These are phyloP conservation scores for Dendrocincla fuliginosa DNA, from an alignment of 2,797 vertebrate genomes.

Conservation along the genomic window DNA sequence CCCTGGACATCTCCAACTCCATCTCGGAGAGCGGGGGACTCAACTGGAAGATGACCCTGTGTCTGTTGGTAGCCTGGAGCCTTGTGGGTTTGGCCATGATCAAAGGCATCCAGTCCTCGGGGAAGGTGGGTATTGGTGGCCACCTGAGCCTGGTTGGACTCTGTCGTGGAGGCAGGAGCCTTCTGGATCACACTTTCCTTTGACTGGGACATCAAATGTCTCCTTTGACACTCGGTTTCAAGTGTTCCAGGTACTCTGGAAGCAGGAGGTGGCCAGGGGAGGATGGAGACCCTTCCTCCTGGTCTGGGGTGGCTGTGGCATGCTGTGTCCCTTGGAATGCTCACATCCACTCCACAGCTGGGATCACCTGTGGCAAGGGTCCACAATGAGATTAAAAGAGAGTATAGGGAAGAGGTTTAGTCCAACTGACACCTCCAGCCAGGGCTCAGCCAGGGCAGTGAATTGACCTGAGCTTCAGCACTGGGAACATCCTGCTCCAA, in stretches of 20 bases:
- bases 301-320: not conserved
- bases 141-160: not conserved
- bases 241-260: not conserved
- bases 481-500: fast-evolving
- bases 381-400: not conserved
- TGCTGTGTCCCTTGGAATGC: not conserved
- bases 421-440: not conserved
- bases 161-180: not conserved
- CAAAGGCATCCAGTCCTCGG: slow-evolving; percentile 96
- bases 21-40: slow-evolving; percentile 93
- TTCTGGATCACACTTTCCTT: fast-evolving
- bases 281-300: not conserved
- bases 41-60: slow-evolving; percentile 97
- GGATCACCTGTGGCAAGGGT: not conserved
- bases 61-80: slow-evolving; percentile 92
- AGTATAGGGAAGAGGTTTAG: not conserved
- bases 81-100: slow-evolving; percentile 94
- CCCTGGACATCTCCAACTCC: slow-evolving; percentile 92
- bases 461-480: not conserved
- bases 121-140: slow-evolving; percentile 81
- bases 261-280: not conserved
- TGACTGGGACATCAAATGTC: not conserved
- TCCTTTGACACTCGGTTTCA: not conserved
- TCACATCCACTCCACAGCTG: not conserved
- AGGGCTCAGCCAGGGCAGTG: not conserved